Conservation (phyloP, 2,888 invertebrate species). For the Imbricaverruca yamaguchii region DNA sequence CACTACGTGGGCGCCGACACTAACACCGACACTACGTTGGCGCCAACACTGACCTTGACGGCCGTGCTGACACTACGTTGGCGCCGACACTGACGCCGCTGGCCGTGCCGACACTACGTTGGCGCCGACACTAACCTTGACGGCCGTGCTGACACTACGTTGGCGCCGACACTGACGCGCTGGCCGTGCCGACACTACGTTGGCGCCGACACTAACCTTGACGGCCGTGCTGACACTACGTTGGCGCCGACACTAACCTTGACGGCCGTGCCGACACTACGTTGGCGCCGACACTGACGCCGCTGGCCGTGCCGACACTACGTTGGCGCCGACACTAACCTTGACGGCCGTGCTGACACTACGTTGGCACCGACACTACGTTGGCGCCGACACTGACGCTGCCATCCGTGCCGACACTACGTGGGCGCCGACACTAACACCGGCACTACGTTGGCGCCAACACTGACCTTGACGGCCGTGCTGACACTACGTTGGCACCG, state of each 20-base stretch:
- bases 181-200: constrained; percentile 38
- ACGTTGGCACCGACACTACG: too few relatives aligned
- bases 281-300: neutral
- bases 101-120: constrained; percentile 38
- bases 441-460: too few relatives aligned
- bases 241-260: neutral
- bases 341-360: constrained; percentile 39
- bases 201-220: neutral
- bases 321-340: neutral
- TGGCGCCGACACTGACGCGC: neutral
- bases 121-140: neutral
- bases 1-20: too few relatives aligned
- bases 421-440: too few relatives aligned
- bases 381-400: neutral
- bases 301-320: constrained; percentile 38
- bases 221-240: constrained; percentile 38
- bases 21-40: too few relatives aligned
- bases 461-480: neutral
- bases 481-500: too few relatives aligned
- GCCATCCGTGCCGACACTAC: constrained; percentile 40
- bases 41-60: neutral
- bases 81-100: neutral
- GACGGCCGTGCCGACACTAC: constrained; percentile 38
- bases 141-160: constrained; percentile 38
- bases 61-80: constrained; percentile 38